Base-by-base conservation (phyloP, 2,888 invertebrate species). In the Aproaerema taeniolella region DNA sequence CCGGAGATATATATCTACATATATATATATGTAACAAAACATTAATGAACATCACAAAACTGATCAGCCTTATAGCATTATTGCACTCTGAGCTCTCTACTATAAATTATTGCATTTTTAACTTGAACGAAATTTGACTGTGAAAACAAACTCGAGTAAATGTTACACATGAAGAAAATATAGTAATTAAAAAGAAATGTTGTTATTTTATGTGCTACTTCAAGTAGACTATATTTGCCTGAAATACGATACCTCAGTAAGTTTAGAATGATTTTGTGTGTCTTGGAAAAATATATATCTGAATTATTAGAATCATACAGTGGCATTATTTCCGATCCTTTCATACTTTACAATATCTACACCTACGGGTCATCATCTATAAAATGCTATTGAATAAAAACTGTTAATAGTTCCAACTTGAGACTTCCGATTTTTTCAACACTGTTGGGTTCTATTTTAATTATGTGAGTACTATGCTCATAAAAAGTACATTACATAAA, bases 171-270 rank as follows among this genome's bases (percentile, higher is more conserved):
- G 56, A 57, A 54, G 64, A 67, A 61, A 65, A 56, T 65, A 61
- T 66, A 63, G n/a, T n/a, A n/a, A n/a, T 61, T 49, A 51, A 57
- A 63, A 61, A 61, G 62, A 68, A 58, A 72, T 72, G 67, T 69
- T 64, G 67, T 69, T 70, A 70, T 72, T 70, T 63, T 63, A 70
- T 56, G 66, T 67, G 58, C 71, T 78, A 74, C 70, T 72, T 64
- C 54, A 63, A 68, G 73, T 75, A 74, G 71, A 72, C 69, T 71
- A 63, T n/a, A n/a, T 74, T 71, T 77, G 78, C 77, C 81, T 80
- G 72, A 76, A 65, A 73, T 71, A 71, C 74, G 75, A 71, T 85
- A 85, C 83, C 83, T 83, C 83, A 85, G 74, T 81, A 81, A 74
- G 74, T 79, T 80, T 77, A 80, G 69, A 74, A 72, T 72, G 69